Evolutionary conservation across 2,888 invertebrate genomes (phyloP).

Genomic region (Lasioglossum zephyrum): DNA sequence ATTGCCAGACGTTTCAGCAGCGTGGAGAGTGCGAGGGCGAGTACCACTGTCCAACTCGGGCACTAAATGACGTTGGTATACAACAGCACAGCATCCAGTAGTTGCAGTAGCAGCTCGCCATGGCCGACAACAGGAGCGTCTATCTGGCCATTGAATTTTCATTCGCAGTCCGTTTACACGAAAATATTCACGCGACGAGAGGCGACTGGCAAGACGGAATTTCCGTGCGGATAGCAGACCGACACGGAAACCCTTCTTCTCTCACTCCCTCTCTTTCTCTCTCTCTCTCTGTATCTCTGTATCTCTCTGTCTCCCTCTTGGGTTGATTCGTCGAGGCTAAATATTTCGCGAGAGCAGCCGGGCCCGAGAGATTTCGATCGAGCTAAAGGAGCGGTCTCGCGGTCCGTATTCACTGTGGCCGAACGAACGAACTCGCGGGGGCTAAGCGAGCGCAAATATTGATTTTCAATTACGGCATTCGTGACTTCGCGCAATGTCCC

Average conservation of each 20-base stretch:
- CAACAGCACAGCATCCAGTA: background rate
- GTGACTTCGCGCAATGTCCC: slow-evolving; percentile 82
- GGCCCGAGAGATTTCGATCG: slow-evolving; percentile 73
- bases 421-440: slow-evolving; percentile 58
- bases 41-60: background rate
- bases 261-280: background rate
- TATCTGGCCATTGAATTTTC: slow-evolving; percentile 22
- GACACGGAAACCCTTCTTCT: background rate
- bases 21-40: background rate
- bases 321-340: background rate
- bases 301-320: background rate
- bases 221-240: background rate
- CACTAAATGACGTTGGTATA: background rate
- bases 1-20: background rate
- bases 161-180: slow-evolving; percentile 15
- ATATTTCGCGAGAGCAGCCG: slow-evolving; percentile 9
- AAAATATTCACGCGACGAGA: slow-evolving; percentile 2
- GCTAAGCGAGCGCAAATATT: slow-evolving; percentile 78
- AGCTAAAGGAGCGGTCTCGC: slow-evolving; percentile 46
- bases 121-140: background rate
- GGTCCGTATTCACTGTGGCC: slow-evolving; percentile 33
- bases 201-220: slow-evolving; percentile 8
- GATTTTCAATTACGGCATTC: slow-evolving; percentile 83
- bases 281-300: background rate
- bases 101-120: background rate